phyloP scores from a whole-genome alignment of 1,140 invertebrate species.

The Holcopasites calliopsidis region DNA sequence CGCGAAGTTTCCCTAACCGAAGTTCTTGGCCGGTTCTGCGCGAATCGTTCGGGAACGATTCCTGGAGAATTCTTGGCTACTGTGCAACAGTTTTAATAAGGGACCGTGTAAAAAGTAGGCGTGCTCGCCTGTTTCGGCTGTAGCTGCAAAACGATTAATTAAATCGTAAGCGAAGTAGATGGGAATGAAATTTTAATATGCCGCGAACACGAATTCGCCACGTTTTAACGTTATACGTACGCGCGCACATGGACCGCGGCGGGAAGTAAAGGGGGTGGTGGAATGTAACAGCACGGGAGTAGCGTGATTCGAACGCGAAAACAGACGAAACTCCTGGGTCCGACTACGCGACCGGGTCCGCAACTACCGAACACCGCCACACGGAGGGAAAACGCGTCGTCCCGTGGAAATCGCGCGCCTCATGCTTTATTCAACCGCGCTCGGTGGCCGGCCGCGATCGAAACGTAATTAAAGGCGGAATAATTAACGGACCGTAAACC shows the following conservation, averaged over 20 bases:
- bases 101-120: no score
- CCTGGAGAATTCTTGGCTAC: no score
- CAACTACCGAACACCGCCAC: no score
- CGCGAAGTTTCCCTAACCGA: no score
- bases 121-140: no score
- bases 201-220: neutral
- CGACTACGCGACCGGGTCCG: neutral
- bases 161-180: no score
- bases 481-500: conserved; percentile 12
- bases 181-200: no score
- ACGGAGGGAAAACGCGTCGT: neutral
- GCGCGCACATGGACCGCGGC: neutral
- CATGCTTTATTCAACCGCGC: conserved; percentile 17
- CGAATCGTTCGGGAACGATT: no score
- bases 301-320: neutral
- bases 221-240: neutral
- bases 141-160: no score
- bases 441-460: neutral
- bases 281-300: neutral
- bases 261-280: no score
- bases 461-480: conserved; percentile 26
- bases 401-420: conserved; percentile 1
- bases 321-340: neutral
- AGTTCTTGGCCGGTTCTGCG: no score
- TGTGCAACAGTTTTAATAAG: no score